A percentile compares a stretch with the other conserved stretches of the same genome.
Evolutionary conservation across 2,888 invertebrate genomes (phyloP).

Genomic region (Orchestes rusci): DNA sequence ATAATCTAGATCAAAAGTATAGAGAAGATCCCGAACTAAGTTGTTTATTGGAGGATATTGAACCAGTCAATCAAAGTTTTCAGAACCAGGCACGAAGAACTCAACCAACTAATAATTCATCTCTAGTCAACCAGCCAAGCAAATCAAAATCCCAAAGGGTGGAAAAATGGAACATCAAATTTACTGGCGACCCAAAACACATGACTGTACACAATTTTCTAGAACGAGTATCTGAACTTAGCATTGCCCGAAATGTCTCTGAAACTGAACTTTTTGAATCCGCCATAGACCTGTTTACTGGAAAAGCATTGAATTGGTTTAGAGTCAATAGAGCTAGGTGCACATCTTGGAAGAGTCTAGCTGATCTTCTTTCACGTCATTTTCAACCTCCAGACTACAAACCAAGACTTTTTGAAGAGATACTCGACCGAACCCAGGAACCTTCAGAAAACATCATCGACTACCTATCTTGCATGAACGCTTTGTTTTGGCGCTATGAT

Average conservation of each 20-base stretch:
- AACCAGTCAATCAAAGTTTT: too few species aligned
- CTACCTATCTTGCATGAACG: too few species aligned
- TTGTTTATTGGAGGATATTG: too few species aligned
- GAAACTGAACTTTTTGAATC: slow-evolving; percentile 7
- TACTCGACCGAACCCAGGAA: slow-evolving; percentile 10
- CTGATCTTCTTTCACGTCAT: slow-evolving; percentile 2
- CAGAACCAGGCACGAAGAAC: too few species aligned
- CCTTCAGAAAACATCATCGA: too few species aligned
- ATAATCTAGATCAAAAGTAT: too few species aligned
- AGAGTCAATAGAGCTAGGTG: slow-evolving; percentile 1
- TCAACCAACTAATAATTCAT: too few species aligned
- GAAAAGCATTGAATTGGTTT: slow-evolving; percentile 7
- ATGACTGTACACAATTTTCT: too few species aligned
- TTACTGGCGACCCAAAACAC: too few species aligned
- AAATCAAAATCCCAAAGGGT: neutral
- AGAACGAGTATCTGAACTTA: slow-evolving; percentile 6
- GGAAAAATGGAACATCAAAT: slow-evolving; percentile 2
- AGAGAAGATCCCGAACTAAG: too few species aligned
- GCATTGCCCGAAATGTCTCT: slow-evolving; percentile 3
- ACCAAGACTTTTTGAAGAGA: slow-evolving; percentile 6
- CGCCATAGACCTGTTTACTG: slow-evolving; percentile 6
- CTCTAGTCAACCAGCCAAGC: too few species aligned
- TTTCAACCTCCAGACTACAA: slow-evolving; percentile 6
- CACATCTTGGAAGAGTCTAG: slow-evolving; percentile 1
- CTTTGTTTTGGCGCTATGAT: slow-evolving; percentile 5